Evolutionary conservation across 2,888 invertebrate species (phyloP).

Genomic region (Lamellibrachia columna): DNA sequence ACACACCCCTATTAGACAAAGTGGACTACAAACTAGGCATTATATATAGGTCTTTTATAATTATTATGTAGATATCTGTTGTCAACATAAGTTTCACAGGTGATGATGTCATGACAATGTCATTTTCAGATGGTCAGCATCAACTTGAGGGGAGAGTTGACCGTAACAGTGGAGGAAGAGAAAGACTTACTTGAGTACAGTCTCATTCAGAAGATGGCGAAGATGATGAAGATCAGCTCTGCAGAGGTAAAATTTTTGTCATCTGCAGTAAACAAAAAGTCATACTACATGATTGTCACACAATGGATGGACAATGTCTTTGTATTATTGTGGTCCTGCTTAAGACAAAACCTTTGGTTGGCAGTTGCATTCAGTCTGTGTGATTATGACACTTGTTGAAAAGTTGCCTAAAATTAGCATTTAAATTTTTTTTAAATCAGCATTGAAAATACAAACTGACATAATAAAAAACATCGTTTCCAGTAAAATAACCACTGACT

Average conservation of each 20-base stretch:
- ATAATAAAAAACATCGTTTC: no score
- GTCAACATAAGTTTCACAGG: not conserved
- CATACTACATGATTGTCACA: not conserved
- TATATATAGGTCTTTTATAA: no score
- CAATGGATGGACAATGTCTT: no score
- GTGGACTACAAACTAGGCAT: no score
- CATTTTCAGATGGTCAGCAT: conserved; percentile 49
- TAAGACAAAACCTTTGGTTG: not conserved
- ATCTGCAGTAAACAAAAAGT: not conserved
- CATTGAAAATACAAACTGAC: no score
- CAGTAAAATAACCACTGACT: no score
- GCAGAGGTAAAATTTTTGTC: conserved; percentile 57
- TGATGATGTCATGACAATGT: not conserved
- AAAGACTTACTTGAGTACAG: conserved; percentile 49
- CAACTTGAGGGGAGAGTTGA: conserved; percentile 56
- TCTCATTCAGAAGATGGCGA: conserved; percentile 73
- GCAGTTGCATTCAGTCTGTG: no score
- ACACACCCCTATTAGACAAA: no score
- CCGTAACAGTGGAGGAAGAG: conserved; percentile 36
- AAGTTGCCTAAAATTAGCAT: no score
- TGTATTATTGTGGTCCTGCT: no score
- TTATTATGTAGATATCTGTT: not conserved
- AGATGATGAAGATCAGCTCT: conserved; percentile 70
- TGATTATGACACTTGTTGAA: no score
- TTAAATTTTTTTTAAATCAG: no score